Percentiles rank a stretch among this genome's conserved stretches.
phyloP scores from a whole-genome alignment of 2,797 vertebrate genomes.

The Enteromius paludinosus region DNA sequence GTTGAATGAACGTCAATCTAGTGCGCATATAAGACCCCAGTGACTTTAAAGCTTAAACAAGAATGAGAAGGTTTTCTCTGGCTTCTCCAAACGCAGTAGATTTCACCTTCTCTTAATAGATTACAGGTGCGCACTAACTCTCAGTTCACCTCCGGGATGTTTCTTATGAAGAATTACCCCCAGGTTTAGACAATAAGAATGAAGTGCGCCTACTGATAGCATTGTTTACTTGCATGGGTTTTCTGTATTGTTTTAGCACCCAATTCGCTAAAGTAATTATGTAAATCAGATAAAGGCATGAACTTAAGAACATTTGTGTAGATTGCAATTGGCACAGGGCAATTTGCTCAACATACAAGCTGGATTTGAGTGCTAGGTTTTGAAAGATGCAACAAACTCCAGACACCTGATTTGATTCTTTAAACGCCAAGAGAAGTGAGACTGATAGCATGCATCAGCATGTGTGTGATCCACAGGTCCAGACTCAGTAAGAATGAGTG shows the following conservation, averaged over 20 bases:
- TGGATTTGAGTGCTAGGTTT: neutral
- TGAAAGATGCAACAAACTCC: neutral
- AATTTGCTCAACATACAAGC: neutral
- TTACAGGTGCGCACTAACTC: neutral
- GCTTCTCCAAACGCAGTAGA: neutral
- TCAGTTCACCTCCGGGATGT: neutral
- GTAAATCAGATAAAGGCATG: neutral
- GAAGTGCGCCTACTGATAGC: neutral
- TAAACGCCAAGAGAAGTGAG: neutral
- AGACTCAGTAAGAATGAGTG: neutral
- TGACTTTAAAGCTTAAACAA: slow-evolving; percentile 22
- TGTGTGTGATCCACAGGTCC: neutral
- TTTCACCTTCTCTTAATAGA: neutral
- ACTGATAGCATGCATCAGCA: neutral
- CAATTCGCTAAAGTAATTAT: neutral
- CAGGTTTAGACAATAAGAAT: slow-evolving; percentile 5
- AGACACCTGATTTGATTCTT: neutral
- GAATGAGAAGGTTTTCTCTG: slow-evolving; percentile 21
- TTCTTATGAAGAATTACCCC: neutral
- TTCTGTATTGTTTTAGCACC: neutral
- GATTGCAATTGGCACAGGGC: neutral
- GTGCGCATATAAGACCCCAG: slow-evolving; percentile 10
- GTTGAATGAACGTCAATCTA: slow-evolving; percentile 22
- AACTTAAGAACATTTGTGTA: neutral
- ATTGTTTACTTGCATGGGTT: neutral